Percentiles rank a stretch among this genome's conserved stretches.
Conservation (phyloP, 1,140 invertebrate species). For the Ceratina calcarata region DNA sequence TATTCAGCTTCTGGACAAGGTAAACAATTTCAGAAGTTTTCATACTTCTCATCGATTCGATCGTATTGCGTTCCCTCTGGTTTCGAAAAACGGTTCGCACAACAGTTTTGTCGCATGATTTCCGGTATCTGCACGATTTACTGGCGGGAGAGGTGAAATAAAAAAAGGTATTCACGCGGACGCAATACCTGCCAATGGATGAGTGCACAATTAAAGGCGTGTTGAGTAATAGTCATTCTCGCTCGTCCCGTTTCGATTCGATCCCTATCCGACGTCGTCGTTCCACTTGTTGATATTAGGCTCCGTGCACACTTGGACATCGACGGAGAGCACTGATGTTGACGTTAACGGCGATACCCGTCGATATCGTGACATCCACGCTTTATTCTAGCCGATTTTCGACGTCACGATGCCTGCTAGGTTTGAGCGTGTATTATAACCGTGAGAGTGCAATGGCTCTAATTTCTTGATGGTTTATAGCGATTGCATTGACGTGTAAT, state of each 20-base stretch:
- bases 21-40: too few relatives aligned
- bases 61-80: too few relatives aligned
- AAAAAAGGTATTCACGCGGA: neutral
- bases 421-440: neutral
- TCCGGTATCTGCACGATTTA: neutral
- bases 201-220: conserved; percentile 19
- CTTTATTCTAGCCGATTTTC: neutral
- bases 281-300: conserved; percentile 71
- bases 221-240: neutral
- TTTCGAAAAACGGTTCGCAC: too few relatives aligned
- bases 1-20: too few relatives aligned
- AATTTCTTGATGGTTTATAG: neutral
- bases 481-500: neutral
- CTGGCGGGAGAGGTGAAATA: neutral
- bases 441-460: neutral
- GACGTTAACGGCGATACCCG: neutral
- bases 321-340: neutral
- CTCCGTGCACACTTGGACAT: conserved; percentile 33
- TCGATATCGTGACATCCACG: neutral
- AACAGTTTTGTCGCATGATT: neutral
- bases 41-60: neutral
- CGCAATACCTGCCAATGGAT: neutral
- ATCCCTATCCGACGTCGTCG: conserved; percentile 12
- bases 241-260: conserved; percentile 6
- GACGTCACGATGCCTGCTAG: neutral